Percentiles rank a stretch among this genome's conserved stretches.
phyloP scores from a whole-genome alignment of 2,113 vertebrate species.

The Mobula hypostoma region DNA sequence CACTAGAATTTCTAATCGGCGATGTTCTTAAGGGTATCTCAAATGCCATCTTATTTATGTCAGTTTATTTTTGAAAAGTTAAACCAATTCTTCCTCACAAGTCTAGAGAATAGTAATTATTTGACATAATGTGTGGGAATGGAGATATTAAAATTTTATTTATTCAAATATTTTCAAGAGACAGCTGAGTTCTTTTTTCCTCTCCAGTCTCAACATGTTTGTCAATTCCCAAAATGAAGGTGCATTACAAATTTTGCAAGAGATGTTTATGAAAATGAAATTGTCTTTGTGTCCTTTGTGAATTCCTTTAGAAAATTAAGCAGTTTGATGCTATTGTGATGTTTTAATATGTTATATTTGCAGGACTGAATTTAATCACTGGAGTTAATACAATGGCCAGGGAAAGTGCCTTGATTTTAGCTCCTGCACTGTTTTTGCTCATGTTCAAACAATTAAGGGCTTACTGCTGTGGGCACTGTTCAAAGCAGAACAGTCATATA shows the following conservation, averaged over 20 bases:
- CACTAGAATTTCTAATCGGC: neutral
- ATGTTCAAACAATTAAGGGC: no score
- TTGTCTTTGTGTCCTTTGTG: neutral
- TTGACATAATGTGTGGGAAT: neutral
- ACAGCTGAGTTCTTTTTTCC: no score
- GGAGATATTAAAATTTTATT: neutral
- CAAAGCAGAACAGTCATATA: no score
- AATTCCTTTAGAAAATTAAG: neutral
- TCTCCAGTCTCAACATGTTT: neutral
- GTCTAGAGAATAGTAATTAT: neutral
- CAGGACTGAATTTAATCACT: neutral
- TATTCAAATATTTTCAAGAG: neutral
- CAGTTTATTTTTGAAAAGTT: neutral
- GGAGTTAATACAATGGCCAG: no score
- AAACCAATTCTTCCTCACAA: neutral
- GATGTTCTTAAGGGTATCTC: neutral
- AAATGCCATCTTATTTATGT: neutral
- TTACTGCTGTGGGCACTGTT: no score
- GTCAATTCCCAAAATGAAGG: neutral
- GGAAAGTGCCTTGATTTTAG: no score
- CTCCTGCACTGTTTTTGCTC: no score
- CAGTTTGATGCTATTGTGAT: neutral
- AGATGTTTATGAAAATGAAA: neutral
- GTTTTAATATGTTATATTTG: neutral
- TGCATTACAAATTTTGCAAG: neutral